Evolutionary conservation across 2,797 vertebrate genomes (phyloP).

Genomic region (Triplophysa bombifrons): DNA sequence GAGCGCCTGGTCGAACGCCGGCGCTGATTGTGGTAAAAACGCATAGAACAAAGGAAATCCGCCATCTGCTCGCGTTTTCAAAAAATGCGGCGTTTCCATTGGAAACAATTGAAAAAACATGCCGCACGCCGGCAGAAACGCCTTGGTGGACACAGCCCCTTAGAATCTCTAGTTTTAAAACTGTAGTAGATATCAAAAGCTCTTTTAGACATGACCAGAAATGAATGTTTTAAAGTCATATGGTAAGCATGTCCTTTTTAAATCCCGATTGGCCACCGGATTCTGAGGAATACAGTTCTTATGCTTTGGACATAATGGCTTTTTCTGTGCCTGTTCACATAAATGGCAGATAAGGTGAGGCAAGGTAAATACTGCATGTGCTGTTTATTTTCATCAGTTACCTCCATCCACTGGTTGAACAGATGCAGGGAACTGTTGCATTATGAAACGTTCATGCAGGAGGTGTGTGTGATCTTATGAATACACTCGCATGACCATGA

Average conservation of each 20-base stretch:
- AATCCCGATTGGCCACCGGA: not conserved
- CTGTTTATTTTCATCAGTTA: constrained; percentile 2
- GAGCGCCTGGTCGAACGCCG: too few relatives aligned
- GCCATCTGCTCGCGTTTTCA: too few relatives aligned
- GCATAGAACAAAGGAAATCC: too few relatives aligned
- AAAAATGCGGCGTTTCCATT: too few relatives aligned
- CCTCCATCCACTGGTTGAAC: not conserved
- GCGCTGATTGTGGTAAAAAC: too few relatives aligned
- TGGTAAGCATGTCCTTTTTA: not conserved
- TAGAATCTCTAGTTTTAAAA: not conserved
- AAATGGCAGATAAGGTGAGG: not conserved
- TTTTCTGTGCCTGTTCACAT: constrained; percentile 7
- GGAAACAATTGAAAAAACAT: too few relatives aligned
- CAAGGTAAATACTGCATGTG: constrained; percentile 2
- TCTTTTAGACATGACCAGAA: not conserved
- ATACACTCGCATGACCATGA: not conserved
- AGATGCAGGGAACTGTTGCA: not conserved
- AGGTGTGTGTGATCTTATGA: not conserved
- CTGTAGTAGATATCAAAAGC: not conserved
- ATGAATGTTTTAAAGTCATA: not conserved
- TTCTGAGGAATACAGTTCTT: not conserved
- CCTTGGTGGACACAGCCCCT: too few relatives aligned
- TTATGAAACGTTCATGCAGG: constrained; percentile 1
- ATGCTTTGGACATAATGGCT: not conserved
- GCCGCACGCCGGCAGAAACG: too few relatives aligned